Evolutionary conservation across 2,113 vertebrate species (phyloP), one percentile per base, ranked within the genome.

Genomic region (Eulemur rufifrons): DNA sequence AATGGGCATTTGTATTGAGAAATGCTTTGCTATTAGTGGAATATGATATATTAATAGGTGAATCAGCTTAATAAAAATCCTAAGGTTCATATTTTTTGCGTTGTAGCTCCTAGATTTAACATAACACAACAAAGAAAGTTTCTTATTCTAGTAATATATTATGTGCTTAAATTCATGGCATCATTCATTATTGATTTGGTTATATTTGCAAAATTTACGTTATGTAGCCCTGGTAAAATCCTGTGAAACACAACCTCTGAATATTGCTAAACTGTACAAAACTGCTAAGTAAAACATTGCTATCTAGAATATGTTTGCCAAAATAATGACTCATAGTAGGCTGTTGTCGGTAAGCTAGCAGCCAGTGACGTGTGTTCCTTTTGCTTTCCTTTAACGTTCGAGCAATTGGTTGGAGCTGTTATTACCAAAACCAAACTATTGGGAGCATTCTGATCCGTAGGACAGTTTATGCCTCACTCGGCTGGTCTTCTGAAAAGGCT

Each of bases 221-320:
- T 86, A 93, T 90, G 78, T 92, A 6, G 32, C 42, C 25, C 15
- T 74, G 47, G 85, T 81, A 15, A 91, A 84, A 56, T 71, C 63
- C 66, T 92, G 61, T 96, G 94, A 95, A 69, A 81, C 59, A 77
- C 52, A 71, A 76, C 85, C 42, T 73, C 88, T 83, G 95, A 7
- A 45, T 56, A 74, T 94, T 96, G 88, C 95, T 95, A 87, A 96
- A 86, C 34, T 74, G 37, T 63, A 78, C 71, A 68, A 73, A 96
- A 96, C 81, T 85, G 95, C 89, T 97, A 97, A 98, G 95, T 97
- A 97, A 95, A 97, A 92, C 95, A 94, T 97, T 90, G 78, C 90
- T 94, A 88, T 97, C 96, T 95, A 81, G 25, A 69, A 42, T 45
- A 37, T 14, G 59, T 87, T 95, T 97, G 96, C 97, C 97, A 97